phyloP scores from a whole-genome alignment of 2,888 invertebrate genomes.

The Tromatobia lineatoria region DNA sequence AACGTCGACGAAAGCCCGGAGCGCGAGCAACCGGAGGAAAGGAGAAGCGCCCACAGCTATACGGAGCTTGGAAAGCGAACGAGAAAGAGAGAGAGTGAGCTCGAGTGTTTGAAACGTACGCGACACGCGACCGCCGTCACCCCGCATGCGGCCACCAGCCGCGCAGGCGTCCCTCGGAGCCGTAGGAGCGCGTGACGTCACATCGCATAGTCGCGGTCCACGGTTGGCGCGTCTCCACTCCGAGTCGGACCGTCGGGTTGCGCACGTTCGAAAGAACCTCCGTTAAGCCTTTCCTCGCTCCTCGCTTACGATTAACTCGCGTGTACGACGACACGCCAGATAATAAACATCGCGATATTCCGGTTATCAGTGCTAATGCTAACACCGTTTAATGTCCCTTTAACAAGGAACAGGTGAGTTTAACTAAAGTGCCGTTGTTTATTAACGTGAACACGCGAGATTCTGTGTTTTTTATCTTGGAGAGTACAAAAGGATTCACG shows the following conservation, averaged over 20 bases:
- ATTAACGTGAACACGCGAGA: not conserved
- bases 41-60: not conserved
- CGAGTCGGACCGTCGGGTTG: constrained; percentile 79
- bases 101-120: constrained; percentile 17
- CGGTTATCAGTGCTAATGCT: not conserved
- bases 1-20: constrained; percentile 20
- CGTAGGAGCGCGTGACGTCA: constrained; percentile 60
- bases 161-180: constrained; percentile 64
- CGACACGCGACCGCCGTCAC: constrained; percentile 44
- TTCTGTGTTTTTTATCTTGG: not conserved
- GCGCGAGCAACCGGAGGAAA: constrained; percentile 16
- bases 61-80: not conserved
- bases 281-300: not conserved
- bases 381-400: not conserved
- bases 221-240: constrained; percentile 74
- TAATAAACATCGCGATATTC: constrained; percentile 14
- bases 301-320: not conserved
- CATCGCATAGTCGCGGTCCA: constrained; percentile 65
- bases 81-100: constrained; percentile 24
- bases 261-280: constrained; percentile 69
- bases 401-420: not conserved
- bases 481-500: constrained; percentile 23
- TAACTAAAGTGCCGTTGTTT: constrained; percentile 27
- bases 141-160: constrained; percentile 31
- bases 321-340: not conserved